Conservation (phyloP, 2,797 vertebrate genomes). For the Alcedo atthis region DNA sequence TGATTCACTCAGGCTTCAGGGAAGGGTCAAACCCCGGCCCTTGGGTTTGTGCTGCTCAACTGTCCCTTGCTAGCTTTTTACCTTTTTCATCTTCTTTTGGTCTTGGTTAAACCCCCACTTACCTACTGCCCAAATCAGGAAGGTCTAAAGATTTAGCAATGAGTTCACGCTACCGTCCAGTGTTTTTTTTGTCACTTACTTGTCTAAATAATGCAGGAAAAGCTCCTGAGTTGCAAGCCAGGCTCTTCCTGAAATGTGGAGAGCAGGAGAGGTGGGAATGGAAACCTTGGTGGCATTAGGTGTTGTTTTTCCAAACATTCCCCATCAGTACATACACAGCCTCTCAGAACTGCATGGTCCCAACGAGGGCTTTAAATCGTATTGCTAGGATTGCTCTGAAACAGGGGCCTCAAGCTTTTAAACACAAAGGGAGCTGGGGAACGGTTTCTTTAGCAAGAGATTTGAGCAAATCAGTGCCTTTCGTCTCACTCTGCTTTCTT, state of each 20-base stretch:
- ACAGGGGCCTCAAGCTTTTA: slow-evolving; percentile 34
- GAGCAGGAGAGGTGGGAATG: slow-evolving; percentile 44
- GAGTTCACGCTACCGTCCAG: neutral
- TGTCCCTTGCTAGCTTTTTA: neutral
- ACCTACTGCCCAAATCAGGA: neutral
- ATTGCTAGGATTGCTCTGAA: slow-evolving; percentile 36
- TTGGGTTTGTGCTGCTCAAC: accelerated
- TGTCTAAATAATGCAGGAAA: slow-evolving; percentile 56
- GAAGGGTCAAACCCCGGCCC: neutral
- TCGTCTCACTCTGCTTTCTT: neutral
- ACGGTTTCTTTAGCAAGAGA: slow-evolving; percentile 8
- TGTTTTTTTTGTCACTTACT: slow-evolving; percentile 51
- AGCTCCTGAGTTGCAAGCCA: slow-evolving; percentile 17
- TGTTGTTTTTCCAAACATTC: slow-evolving; percentile 72
- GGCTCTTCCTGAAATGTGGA: neutral
- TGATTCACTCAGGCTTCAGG: neutral
- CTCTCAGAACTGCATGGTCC: neutral
- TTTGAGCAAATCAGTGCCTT: slow-evolving; percentile 41
- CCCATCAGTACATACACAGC: slow-evolving; percentile 12
- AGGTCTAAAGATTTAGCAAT: neutral
- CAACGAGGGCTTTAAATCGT: slow-evolving; percentile 35
- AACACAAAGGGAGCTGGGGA: slow-evolving; percentile 3
- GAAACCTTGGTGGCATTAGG: slow-evolving; percentile 58
- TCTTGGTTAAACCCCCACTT: neutral
- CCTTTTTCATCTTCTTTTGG: neutral